Evolutionary conservation across 2,113 vertebrate species (phyloP), one percentile per base, ranked within the genome.

Genomic region (Sprattus sprattus): DNA sequence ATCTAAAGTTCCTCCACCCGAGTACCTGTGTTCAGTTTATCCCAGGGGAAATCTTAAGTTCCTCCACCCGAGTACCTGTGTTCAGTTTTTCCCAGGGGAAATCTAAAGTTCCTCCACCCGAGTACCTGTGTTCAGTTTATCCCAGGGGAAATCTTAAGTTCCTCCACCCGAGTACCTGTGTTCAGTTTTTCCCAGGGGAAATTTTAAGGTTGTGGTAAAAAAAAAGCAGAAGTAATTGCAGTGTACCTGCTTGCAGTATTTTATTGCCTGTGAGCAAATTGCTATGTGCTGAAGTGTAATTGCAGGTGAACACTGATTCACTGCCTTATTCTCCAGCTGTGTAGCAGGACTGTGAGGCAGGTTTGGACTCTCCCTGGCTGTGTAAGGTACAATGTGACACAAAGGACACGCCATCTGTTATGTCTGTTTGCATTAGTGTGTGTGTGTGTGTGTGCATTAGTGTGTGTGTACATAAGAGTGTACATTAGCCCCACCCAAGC

Each of bases 211-310:
- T 71, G 64, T 71, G 64, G 64, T 71, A 84, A 81, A 52, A 85
- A 85, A 84, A 85, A 85, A 84, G 82, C 83, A 86, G 82, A 57
- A 75, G 6, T 60, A 85, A 88, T 52, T 84, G 47, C 25, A 85
- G 5, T 39, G 46, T 52, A 87, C 67, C 45, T 83, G 82, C 83
- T 86, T 90, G 32, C 8, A 91, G 83, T 81, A 52, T 20, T 88
- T 89, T 89, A 88, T 84, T 85, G 82, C 78, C 87, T 87, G 50
- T 25, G 8, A 11, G 28, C 25, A 89, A 90, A 90, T 22, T 85
- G 82, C 88, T 91, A 81, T 45, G 49, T 91, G 85, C 49, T n/a
- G 32, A 86, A 71, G 85, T 89, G 84, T 86, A 92, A 92, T 91
- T 89, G 87, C 81, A 89, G 88, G 80, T 39, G 86, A 46, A 80